Evolutionary conservation across 2,888 invertebrate species (phyloP), one percentile per base, ranked within the genome.

Genomic region (Agrochola lychnidis): DNA sequence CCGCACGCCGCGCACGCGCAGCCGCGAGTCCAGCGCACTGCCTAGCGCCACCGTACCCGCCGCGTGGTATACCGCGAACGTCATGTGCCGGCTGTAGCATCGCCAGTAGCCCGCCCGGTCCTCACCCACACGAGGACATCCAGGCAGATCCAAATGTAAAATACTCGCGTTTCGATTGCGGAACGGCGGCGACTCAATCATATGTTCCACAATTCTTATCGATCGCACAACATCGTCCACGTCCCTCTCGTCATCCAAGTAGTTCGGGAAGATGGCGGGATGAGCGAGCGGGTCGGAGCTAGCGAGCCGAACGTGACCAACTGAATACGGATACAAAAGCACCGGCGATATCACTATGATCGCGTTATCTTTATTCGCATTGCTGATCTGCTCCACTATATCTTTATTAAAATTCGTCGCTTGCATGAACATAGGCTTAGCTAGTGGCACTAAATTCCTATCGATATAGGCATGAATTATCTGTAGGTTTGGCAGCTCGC

Each of bases 61-160:
- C 53, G 94, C 89, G 85, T 95, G 95, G 84, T 87, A 92, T 73
- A 89, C 92, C 40, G 93, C 82, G 67, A 86, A 87, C 75, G 95
- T 94, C 93, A 95, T 88, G 82, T 94, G 93, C 19, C 93, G 90
- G 70, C 78, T 88, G 88, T 94, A 95, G 82, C 95, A 95, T n/a
- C 79, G 81, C 94, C 94, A 94, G 88, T 95, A 95, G 4, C 48
- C 82, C 5, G 45, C 45, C 0, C 78, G 76, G 14, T 81, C 83
- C 4, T 40, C 67, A 16, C 62, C 79, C 45, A 82, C 79, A 14
- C 53, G 36, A 5, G 92, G 91, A 75, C 95, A 95, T 0, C 85
- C 92, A 9, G 89, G 83, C 5, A 95, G 61, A 6, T 85, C 63
- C 56, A 92, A 66, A 9, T 75, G 84, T 7, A 93, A 64, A 0